Evolutionary conservation across 2,113 vertebrate species (phyloP).

Genomic region (Pollimyrus isidori): DNA sequence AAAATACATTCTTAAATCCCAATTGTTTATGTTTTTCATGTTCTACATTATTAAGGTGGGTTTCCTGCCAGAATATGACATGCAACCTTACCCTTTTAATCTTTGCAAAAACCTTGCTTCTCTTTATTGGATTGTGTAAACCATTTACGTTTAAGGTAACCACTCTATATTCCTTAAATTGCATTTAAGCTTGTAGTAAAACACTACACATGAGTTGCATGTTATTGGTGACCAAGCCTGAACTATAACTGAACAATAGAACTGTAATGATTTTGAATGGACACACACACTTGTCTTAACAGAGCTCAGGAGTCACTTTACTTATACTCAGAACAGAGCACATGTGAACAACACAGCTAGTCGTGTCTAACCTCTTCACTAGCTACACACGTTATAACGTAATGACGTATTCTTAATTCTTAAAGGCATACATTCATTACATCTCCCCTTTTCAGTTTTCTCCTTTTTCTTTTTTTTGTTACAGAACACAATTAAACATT

Average conservation of each 20-base stretch:
- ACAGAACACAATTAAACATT: too few species aligned
- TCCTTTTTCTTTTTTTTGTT: too few species aligned
- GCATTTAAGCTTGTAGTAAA: not conserved
- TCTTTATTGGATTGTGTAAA: slow-evolving; percentile 7
- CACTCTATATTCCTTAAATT: not conserved
- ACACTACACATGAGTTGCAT: not conserved
- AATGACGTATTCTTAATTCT: too few species aligned
- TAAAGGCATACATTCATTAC: too few species aligned
- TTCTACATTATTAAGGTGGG: not conserved
- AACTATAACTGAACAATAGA: not conserved
- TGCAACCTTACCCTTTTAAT: not conserved
- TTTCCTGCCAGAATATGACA: not conserved
- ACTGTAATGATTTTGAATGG: too few species aligned
- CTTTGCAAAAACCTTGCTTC: not conserved
- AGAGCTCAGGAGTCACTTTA: too few species aligned
- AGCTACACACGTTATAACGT: too few species aligned
- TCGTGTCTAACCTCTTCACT: too few species aligned
- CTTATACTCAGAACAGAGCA: too few species aligned
- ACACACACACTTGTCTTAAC: too few species aligned
- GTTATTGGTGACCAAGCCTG: not conserved
- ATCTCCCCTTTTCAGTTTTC: too few species aligned
- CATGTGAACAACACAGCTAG: too few species aligned
- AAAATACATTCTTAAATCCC: not conserved
- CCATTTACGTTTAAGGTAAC: not conserved
- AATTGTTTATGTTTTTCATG: not conserved